Evolutionary conservation across 2,888 invertebrate species (phyloP).

Genomic region (Pheosia tremula): DNA sequence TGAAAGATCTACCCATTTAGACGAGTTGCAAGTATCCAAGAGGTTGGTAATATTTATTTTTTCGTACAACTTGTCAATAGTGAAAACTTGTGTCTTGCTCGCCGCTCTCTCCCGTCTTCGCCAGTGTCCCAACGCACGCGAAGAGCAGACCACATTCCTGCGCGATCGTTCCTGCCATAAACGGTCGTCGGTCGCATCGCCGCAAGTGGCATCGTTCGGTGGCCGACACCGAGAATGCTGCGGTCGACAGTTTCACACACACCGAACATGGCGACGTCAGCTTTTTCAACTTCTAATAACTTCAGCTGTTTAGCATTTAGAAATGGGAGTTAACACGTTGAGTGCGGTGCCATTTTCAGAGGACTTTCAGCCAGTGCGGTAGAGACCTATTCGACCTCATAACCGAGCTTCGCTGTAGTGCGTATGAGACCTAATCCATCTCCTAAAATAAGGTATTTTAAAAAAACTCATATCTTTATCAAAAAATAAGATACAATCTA

Average conservation of each 20-base stretch:
- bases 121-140: constrained; percentile 30
- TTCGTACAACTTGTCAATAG: too few species aligned
- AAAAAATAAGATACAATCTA: too few species aligned
- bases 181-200: constrained; percentile 63
- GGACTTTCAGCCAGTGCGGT: too few species aligned
- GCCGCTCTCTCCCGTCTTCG: constrained; percentile 38
- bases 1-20: too few species aligned
- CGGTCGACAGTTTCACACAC: constrained; percentile 70
- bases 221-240: constrained; percentile 64
- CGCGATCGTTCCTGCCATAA: constrained; percentile 77
- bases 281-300: constrained; percentile 53
- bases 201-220: constrained; percentile 57
- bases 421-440: too few species aligned
- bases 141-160: constrained; percentile 68
- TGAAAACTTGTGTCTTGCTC: background rate
- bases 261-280: constrained; percentile 58
- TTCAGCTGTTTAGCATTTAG: constrained; percentile 48
- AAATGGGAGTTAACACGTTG: constrained; percentile 57
- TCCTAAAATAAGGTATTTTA: too few species aligned
- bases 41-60: too few species aligned
- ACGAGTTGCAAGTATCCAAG: too few species aligned
- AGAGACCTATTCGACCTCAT: too few species aligned
- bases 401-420: too few species aligned
- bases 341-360: too few species aligned
- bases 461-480: too few species aligned